phyloP scores from a whole-genome alignment of 2,113 vertebrate species.

The Anoura caudifer region DNA sequence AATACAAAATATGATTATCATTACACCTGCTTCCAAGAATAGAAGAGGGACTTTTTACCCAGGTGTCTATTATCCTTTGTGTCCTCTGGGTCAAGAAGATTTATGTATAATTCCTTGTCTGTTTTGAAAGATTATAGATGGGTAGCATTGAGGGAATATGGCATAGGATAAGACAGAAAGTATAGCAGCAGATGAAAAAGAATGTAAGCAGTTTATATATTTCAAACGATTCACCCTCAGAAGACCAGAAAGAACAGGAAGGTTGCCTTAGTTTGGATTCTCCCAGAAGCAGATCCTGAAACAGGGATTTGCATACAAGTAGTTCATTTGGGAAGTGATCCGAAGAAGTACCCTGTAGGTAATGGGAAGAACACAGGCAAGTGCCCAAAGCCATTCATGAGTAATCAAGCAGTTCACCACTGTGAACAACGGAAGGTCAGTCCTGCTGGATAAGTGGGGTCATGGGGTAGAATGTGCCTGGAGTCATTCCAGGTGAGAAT shows the following conservation, averaged over 20 bases:
- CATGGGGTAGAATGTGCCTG: not conserved
- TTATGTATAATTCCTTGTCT: not conserved
- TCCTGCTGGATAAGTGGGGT: not conserved
- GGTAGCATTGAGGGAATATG: not conserved
- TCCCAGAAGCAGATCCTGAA: not conserved
- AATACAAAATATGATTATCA: conserved; percentile 41
- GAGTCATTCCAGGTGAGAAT: not conserved
- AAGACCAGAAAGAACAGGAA: not conserved
- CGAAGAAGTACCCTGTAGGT: not conserved
- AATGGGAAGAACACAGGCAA: not conserved
- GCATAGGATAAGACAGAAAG: not conserved
- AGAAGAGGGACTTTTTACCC: conserved; percentile 47
- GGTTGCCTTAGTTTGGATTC: not conserved
- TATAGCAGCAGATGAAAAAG: not conserved
- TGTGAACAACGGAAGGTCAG: not conserved
- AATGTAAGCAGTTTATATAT: not conserved
- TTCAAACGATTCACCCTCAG: not conserved
- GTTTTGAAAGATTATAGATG: not conserved
- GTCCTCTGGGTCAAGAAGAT: not conserved
- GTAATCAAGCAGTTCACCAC: not conserved
- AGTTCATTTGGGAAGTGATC: not conserved
- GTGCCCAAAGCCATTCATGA: not conserved
- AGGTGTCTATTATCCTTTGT: conserved; percentile 17
- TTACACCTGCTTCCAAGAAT: conserved; percentile 32
- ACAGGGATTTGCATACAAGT: not conserved